phyloP scores from a whole-genome alignment of 2,888 invertebrate genomes.

The Malthinus seriepunctatus region DNA sequence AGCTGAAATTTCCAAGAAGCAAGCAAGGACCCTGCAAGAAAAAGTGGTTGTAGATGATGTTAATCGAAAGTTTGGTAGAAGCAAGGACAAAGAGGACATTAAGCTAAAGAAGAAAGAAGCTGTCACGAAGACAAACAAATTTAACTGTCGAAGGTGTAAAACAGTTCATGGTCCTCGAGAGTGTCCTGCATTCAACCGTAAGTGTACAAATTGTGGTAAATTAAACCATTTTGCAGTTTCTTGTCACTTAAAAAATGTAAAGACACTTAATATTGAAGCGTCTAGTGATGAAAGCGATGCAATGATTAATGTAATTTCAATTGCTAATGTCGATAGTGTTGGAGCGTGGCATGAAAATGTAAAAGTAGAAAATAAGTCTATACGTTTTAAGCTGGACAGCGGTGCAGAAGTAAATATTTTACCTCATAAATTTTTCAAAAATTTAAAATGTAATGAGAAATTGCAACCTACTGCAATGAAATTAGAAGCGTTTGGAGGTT shows the following conservation, averaged over 20 bases:
- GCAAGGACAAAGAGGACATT: background rate
- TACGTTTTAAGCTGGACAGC: too few relatives aligned
- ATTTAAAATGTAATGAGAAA: too few relatives aligned
- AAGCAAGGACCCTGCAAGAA: background rate
- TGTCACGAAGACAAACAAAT: background rate
- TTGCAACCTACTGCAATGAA: too few relatives aligned
- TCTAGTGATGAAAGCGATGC: background rate
- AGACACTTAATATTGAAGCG: background rate
- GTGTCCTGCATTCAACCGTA: background rate
- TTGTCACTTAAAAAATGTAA: background rate
- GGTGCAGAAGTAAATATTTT: background rate
- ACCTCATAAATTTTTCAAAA: background rate
- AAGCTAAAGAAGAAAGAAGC: background rate
- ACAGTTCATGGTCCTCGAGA: background rate
- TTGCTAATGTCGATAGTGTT: background rate
- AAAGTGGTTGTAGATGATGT: background rate
- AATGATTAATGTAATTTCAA: background rate
- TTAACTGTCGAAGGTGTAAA: background rate
- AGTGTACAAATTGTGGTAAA: background rate
- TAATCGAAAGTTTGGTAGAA: background rate
- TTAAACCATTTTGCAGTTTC: background rate
- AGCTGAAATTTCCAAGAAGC: background rate
- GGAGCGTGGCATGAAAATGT: background rate
- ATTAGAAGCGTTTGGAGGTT: background rate
- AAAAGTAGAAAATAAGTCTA: background rate